A percentile compares a stretch with the other conserved stretches of the same genome.
These are phyloP conservation scores for Taenaris catops DNA, from an alignment of 2,888 invertebrate species.

Conservation along the genomic window DNA sequence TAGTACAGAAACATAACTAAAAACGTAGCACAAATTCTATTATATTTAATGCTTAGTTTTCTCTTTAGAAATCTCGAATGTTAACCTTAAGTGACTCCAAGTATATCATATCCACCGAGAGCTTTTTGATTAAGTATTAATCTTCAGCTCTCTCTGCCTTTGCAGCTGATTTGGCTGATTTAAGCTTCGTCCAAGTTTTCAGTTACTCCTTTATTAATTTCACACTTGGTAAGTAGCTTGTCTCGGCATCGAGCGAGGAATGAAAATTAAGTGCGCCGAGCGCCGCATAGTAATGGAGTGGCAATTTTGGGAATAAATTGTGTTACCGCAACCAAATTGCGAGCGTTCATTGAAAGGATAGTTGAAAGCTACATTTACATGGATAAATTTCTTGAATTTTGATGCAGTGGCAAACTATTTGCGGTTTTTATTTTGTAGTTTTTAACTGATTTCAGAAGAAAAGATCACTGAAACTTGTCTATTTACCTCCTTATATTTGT, in stretches of 20 bases:
- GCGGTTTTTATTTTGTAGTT: neutral
- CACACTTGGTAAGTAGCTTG: slow-evolving; percentile 33
- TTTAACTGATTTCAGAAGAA: too few species aligned
- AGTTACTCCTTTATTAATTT: slow-evolving; percentile 33
- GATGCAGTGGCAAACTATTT: neutral
- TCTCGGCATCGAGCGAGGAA: slow-evolving; percentile 22
- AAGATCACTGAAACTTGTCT: too few species aligned
- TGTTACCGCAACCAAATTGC: slow-evolving; percentile 26
- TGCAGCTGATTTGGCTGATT: too few species aligned
- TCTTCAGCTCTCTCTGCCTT: too few species aligned
- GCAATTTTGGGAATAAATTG: slow-evolving; percentile 28
- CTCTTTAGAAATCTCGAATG: too few species aligned
- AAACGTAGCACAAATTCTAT: too few species aligned
- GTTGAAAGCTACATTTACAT: slow-evolving; percentile 18
- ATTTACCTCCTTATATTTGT: too few species aligned
- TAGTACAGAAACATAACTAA: too few species aligned
- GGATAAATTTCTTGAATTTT: slow-evolving; percentile 17
- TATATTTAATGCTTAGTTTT: too few species aligned
- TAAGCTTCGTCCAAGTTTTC: slow-evolving; percentile 15
- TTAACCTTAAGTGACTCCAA: too few species aligned
- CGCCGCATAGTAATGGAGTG: slow-evolving; percentile 27
- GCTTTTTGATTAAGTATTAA: too few species aligned
- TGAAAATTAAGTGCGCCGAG: slow-evolving; percentile 29
- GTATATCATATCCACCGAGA: too few species aligned
- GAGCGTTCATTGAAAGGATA: slow-evolving; percentile 21